Conservation (phyloP, 64 coral and sea anemone genomes). For the Hydrozoanthus tunicans region DNA sequence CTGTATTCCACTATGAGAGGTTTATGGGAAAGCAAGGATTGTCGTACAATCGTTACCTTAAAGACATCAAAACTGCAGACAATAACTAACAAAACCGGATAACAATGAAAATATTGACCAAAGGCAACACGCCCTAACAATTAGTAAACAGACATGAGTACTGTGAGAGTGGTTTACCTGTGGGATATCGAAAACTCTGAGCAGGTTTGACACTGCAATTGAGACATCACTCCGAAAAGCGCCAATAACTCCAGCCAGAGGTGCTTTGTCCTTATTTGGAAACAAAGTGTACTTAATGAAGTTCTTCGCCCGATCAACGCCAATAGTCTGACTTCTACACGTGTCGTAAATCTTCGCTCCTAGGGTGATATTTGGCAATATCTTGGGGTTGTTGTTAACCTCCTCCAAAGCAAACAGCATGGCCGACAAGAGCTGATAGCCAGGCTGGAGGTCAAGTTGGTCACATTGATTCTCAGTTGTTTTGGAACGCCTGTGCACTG, state of each 20-base stretch:
- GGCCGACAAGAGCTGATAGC: slow-evolving; percentile 78
- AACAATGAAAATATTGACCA: too few species aligned
- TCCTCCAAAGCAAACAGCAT: slow-evolving; percentile 80
- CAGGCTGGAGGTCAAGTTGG: slow-evolving; percentile 68
- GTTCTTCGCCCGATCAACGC: slow-evolving; percentile 69
- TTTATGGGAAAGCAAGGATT: too few species aligned
- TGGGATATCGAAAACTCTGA: slow-evolving; percentile 86
- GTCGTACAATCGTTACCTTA: too few species aligned
- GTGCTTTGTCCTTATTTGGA: slow-evolving; percentile 27
- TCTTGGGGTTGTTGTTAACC: slow-evolving; percentile 81
- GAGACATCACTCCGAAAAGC: slow-evolving; percentile 85
- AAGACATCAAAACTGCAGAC: too few species aligned
- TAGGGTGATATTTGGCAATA: slow-evolving; percentile 81
- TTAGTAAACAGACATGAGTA: neutral
- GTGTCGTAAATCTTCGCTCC: slow-evolving; percentile 87
- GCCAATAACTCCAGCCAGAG: slow-evolving; percentile 79
- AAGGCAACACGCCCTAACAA: too few species aligned
- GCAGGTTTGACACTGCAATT: slow-evolving; percentile 79
- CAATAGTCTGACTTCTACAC: slow-evolving; percentile 87
- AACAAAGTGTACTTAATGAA: slow-evolving; percentile 76
- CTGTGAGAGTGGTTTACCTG: slow-evolving; percentile 24
- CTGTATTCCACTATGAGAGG: too few species aligned
- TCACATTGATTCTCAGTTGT: slow-evolving; percentile 75
- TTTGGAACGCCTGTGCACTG: slow-evolving; percentile 20
- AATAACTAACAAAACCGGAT: too few species aligned